A percentile compares a stretch with the other conserved stretches of the same genome.
These are phyloP conservation scores for Uloborus plumipes DNA, from an alignment of 2,888 invertebrate species.

Conservation along the genomic window DNA sequence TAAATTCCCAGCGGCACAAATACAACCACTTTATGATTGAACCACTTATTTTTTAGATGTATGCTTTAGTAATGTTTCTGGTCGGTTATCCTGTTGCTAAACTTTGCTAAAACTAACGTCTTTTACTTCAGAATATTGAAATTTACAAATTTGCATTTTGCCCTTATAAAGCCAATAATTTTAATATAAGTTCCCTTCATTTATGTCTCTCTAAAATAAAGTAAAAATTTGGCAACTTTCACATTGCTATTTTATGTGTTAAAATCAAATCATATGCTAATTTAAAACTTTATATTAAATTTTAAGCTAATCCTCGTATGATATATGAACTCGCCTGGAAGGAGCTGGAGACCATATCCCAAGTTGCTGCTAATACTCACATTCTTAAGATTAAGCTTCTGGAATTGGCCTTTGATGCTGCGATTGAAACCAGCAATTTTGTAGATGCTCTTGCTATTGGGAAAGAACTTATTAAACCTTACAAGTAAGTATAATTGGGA, in stretches of 20 bases:
- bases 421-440: constrained; percentile 83
- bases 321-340: constrained; percentile 26
- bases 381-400: constrained; percentile 82
- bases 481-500: constrained; percentile 78
- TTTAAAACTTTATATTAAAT: background rate
- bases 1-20: too few species aligned
- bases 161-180: too few species aligned
- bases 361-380: constrained; percentile 81
- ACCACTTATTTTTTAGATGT: too few species aligned
- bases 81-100: background rate
- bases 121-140: background rate
- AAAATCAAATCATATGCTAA: too few species aligned
- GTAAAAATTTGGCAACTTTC: too few species aligned
- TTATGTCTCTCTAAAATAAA: too few species aligned
- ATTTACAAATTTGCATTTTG: background rate
- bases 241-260: too few species aligned
- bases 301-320: constrained; percentile 78
- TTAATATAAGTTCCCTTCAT: too few species aligned
- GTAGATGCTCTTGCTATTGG: constrained; percentile 82
- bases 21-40: too few species aligned
- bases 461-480: constrained; percentile 79
- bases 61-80: background rate
- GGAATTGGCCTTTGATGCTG: constrained; percentile 86
- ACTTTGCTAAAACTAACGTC: background rate
- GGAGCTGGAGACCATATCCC: constrained; percentile 78